Percentiles rank a stretch among this genome's conserved stretches.
Conservation (phyloP, 2,888 invertebrate species). For the Eugnorisma glareosa region DNA sequence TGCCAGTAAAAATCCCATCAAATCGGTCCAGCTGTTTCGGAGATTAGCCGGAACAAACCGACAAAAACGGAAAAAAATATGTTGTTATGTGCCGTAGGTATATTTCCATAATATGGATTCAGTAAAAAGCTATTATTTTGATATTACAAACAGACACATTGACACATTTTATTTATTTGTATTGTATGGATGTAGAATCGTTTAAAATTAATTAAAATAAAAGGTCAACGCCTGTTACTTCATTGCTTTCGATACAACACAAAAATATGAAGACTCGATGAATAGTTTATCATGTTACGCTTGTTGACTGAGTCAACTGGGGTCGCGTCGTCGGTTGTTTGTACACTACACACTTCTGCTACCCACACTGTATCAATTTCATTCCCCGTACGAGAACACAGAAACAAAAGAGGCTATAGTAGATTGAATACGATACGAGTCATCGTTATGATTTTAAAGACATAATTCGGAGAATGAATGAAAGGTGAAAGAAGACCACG, state of each 20-base stretch:
- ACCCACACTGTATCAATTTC: conserved; percentile 41
- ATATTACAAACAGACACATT: too few species aligned
- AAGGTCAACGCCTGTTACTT: neutral
- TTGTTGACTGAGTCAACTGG: conserved; percentile 52
- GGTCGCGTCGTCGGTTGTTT: conserved; percentile 28
- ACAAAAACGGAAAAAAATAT: too few species aligned
- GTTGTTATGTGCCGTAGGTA: too few species aligned
- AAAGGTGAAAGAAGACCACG: neutral
- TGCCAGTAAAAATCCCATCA: too few species aligned
- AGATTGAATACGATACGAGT: conserved; percentile 12
- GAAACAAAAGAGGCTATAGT: conserved; percentile 10
- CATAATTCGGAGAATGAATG: neutral
- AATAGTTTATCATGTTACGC: conserved; percentile 51
- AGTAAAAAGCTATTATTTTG: too few species aligned
- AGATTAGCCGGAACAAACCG: too few species aligned
- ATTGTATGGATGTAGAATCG: neutral
- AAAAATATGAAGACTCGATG: conserved; percentile 18
- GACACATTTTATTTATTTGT: too few species aligned
- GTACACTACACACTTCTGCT: conserved; percentile 35
- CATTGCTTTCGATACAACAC: conserved; percentile 9
- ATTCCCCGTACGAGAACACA: conserved; percentile 34
- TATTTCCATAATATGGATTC: too few species aligned
- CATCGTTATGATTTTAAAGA: neutral
- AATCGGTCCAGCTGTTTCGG: too few species aligned
- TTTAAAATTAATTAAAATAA: neutral